Percentiles rank a stretch among this genome's conserved stretches.
phyloP scores from a whole-genome alignment of 2,113 vertebrate species.

The Gnathonemus longibarbis region DNA sequence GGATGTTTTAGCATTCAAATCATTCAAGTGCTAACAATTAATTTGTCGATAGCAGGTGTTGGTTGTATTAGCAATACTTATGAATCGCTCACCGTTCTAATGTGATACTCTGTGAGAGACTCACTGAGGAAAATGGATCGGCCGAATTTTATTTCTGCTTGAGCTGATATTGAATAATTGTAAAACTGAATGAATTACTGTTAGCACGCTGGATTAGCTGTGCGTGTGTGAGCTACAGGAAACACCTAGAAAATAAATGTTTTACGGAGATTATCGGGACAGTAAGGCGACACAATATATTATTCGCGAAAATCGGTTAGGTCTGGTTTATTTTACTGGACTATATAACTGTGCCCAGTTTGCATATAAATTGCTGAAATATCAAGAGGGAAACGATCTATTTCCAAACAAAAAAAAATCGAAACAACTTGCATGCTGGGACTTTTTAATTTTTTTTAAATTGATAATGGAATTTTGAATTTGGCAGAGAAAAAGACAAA shows the following conservation, averaged over 20 bases:
- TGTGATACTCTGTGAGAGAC: slow-evolving; percentile 22
- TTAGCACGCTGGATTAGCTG: slow-evolving; percentile 38
- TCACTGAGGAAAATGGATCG: slow-evolving; percentile 17
- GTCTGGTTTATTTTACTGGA: slow-evolving; percentile 23
- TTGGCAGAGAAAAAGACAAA: slow-evolving; percentile 59
- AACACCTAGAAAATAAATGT: slow-evolving; percentile 55
- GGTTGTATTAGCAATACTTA: not conserved
- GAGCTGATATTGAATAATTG: slow-evolving; percentile 69
- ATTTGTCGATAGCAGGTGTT: not conserved
- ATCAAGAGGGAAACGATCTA: not conserved
- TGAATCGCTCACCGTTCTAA: not conserved
- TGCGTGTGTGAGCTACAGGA: slow-evolving; percentile 43
- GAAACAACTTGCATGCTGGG: not conserved
- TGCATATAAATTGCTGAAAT: slow-evolving; percentile 44
- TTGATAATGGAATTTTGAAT: not conserved
- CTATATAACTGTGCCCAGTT: slow-evolving; percentile 6
- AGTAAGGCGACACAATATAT: not conserved
- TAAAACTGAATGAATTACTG: slow-evolving; percentile 65
- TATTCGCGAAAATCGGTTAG: slow-evolving; percentile 29
- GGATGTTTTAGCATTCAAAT: not conserved
- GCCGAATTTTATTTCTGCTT: slow-evolving; percentile 54
- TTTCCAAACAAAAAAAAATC: not conserved
- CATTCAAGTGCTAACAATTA: not conserved
- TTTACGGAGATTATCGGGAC: slow-evolving; percentile 10
- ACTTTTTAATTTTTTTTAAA: not conserved